phyloP scores from a whole-genome alignment of 2,113 vertebrate species.

The Taxidea taxus region DNA sequence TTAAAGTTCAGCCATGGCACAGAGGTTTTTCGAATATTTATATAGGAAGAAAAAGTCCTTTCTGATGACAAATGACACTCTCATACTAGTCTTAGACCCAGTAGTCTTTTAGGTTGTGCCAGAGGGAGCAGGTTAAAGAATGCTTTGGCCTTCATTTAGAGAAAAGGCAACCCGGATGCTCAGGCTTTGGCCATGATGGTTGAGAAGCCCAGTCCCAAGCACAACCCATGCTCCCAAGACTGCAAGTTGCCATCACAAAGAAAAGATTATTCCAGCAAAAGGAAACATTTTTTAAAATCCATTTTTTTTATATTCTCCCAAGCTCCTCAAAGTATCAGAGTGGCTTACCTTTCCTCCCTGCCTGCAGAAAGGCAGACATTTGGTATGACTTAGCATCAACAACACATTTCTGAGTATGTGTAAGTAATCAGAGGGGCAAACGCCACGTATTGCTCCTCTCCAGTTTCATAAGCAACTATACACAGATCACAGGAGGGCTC shows the following conservation, averaged over 20 bases:
- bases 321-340: slow-evolving; percentile 16
- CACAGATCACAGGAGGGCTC: slow-evolving; percentile 1
- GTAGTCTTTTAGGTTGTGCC: background rate
- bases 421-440: slow-evolving; percentile 64
- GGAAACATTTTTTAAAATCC: background rate
- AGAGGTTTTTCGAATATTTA: slow-evolving; percentile 31
- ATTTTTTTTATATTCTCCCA: background rate
- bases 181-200: background rate
- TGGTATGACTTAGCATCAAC: slow-evolving; percentile 61
- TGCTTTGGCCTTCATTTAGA: background rate
- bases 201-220: background rate
- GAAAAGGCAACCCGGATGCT: background rate
- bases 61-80: slow-evolving; percentile 18
- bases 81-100: background rate
- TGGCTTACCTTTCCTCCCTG: slow-evolving; percentile 54
- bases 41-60: slow-evolving; percentile 26
- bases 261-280: slow-evolving; percentile 45
- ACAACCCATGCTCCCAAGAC: background rate
- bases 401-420: slow-evolving; percentile 62
- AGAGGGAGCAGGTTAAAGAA: slow-evolving; percentile 1
- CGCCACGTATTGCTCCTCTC: slow-evolving; percentile 40
- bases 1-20: slow-evolving; percentile 44
- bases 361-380: slow-evolving; percentile 63
- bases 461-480: slow-evolving; percentile 56
- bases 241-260: slow-evolving; percentile 2